Evolutionary conservation across 2,888 invertebrate species (phyloP).

Genomic region (Lissonota sp.): DNA sequence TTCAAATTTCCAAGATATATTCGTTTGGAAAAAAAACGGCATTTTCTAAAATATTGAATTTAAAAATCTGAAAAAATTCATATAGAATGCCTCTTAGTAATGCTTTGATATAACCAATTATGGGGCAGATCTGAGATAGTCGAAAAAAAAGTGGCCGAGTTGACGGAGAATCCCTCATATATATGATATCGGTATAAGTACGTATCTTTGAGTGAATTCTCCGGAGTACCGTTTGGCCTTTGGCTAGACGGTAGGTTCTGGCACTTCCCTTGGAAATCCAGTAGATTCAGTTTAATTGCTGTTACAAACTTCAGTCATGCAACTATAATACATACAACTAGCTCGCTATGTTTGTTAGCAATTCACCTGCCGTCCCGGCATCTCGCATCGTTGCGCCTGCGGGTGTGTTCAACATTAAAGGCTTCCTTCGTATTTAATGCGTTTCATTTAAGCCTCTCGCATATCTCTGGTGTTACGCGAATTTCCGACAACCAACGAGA

Average conservation of each 20-base stretch:
- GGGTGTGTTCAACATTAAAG: slow-evolving; percentile 60
- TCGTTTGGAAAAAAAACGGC: too few relatives aligned
- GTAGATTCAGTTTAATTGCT: slow-evolving; percentile 68
- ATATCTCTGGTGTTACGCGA: not conserved
- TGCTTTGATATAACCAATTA: too few relatives aligned
- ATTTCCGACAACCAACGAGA: slow-evolving; percentile 25
- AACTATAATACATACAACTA: not conserved
- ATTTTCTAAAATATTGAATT: too few relatives aligned
- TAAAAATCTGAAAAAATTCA: too few relatives aligned
- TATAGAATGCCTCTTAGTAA: too few relatives aligned
- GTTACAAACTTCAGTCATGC: slow-evolving; percentile 61
- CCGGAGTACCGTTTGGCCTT: slow-evolving; percentile 52
- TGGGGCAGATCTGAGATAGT: too few relatives aligned
- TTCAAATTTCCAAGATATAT: too few relatives aligned
- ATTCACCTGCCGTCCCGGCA: slow-evolving; percentile 56
- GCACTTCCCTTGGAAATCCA: slow-evolving; percentile 65
- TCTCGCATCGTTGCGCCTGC: slow-evolving; percentile 35
- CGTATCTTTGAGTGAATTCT: slow-evolving; percentile 58
- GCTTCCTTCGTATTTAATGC: slow-evolving; percentile 52
- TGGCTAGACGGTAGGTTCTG: slow-evolving; percentile 50
- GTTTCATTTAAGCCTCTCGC: slow-evolving; percentile 46
- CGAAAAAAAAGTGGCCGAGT: too few relatives aligned
- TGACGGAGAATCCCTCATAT: too few relatives aligned
- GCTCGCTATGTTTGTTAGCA: slow-evolving; percentile 48
- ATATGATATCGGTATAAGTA: not conserved